Conservation (phyloP, 2,888 invertebrate genomes). For the Ophonus ardosiacus region DNA sequence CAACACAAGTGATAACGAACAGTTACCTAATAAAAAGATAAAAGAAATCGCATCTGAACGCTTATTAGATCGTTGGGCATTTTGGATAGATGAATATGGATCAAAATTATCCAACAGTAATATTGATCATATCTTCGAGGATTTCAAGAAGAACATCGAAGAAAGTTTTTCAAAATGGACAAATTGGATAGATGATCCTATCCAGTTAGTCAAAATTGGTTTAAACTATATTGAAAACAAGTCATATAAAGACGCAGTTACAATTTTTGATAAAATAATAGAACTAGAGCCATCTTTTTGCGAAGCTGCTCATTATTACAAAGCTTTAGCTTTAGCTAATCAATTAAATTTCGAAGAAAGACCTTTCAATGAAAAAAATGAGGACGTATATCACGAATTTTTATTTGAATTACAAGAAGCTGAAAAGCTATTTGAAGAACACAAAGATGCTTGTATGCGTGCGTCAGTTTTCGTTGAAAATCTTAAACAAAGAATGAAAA, state of each 20-base stretch:
- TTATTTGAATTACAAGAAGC: conserved; percentile 64
- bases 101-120: conserved; percentile 37
- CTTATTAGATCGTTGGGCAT: conserved; percentile 68
- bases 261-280: conserved; percentile 68
- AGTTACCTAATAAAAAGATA: neutral
- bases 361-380: conserved; percentile 38
- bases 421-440: conserved; percentile 62
- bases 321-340: conserved; percentile 66
- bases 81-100: conserved; percentile 68
- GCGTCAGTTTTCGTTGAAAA: conserved; percentile 64
- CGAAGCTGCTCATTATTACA: conserved; percentile 70
- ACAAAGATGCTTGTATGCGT: conserved; percentile 56
- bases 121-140: conserved; percentile 13
- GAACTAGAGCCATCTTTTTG: conserved; percentile 68
- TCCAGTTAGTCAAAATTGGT: conserved; percentile 66
- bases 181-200: conserved; percentile 61
- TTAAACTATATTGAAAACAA: conserved; percentile 62
- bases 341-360: conserved; percentile 43
- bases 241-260: conserved; percentile 65
- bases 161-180: conserved; percentile 11
- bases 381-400: conserved; percentile 16
- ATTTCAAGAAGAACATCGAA: conserved; percentile 18
- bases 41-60: conserved; percentile 66
- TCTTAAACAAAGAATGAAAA: conserved; percentile 65
- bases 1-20: neutral